Conservation (phyloP, 92 coral and sea anemone species). For the Anthopleura xanthogrammica region DNA sequence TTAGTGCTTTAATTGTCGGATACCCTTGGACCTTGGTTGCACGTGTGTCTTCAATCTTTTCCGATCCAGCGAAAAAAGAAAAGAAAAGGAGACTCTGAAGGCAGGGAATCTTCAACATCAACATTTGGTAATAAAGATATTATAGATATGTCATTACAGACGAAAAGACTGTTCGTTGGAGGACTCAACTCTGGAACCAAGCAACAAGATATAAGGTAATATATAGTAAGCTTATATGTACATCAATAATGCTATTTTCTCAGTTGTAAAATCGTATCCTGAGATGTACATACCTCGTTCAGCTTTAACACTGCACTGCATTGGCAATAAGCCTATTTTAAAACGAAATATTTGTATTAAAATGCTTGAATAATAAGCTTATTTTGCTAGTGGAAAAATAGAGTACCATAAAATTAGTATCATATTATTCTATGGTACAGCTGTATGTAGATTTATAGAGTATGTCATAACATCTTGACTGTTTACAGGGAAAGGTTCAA, state of each 20-base stretch:
- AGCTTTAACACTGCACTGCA: too few species aligned
- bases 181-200: slow-evolving; percentile 69
- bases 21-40: not conserved
- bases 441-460: too few species aligned
- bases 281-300: too few species aligned
- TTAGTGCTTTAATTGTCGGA: not conserved
- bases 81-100: too few species aligned
- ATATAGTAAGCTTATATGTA: not conserved
- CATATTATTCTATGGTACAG: too few species aligned
- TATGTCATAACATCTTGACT: too few species aligned
- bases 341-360: too few species aligned
- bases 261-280: too few species aligned
- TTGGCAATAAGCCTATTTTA: too few species aligned
- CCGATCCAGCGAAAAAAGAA: not conserved
- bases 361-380: too few species aligned
- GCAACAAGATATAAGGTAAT: slow-evolving; percentile 78
- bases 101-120: not conserved
- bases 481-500: slow-evolving; percentile 66
- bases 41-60: not conserved
- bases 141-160: slow-evolving; percentile 9
- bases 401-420: too few species aligned
- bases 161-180: slow-evolving; percentile 80
- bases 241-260: not conserved
- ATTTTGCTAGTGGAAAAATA: too few species aligned
- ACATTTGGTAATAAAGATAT: not conserved